A percentile compares a stretch with the other conserved stretches of the same genome.
phyloP scores from a whole-genome alignment of 2,113 vertebrate genomes.

The Romanogobio albipinnatus region DNA sequence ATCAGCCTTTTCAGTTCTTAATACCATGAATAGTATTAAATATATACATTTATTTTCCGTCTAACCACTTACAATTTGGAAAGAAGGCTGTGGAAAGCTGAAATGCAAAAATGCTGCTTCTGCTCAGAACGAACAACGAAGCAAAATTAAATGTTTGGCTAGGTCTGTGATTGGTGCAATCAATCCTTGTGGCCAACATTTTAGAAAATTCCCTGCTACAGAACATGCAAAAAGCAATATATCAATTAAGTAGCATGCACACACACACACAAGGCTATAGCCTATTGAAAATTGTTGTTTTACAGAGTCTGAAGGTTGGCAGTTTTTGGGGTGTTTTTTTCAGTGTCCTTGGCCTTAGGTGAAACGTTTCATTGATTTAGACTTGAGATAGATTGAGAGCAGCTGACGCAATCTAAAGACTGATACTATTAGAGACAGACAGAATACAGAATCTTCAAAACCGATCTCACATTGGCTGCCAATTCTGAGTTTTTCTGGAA shows the following conservation, averaged over 20 bases:
- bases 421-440: conserved; percentile 36
- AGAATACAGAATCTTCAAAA: conserved; percentile 25
- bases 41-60: background rate
- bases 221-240: background rate
- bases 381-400: conserved; percentile 18
- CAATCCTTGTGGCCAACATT: background rate
- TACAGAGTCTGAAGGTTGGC: background rate
- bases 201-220: background rate
- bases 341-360: conserved; percentile 37
- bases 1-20: background rate
- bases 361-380: conserved; percentile 42
- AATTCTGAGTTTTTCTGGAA: conserved; percentile 25
- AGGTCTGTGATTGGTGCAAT: background rate
- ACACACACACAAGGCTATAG: background rate
- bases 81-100: background rate
- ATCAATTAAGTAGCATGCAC: background rate
- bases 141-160: conserved; percentile 14
- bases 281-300: background rate
- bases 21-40: too few relatives aligned
- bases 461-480: background rate
- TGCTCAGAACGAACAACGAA: background rate
- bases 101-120: background rate
- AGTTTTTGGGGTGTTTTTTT: background rate
- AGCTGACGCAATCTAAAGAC: conserved; percentile 38
- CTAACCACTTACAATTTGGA: conserved; percentile 14